These are phyloP conservation scores for Trinorchestia longiramus DNA, from an alignment of 1,140 invertebrate genomes.

Conservation along the genomic window DNA sequence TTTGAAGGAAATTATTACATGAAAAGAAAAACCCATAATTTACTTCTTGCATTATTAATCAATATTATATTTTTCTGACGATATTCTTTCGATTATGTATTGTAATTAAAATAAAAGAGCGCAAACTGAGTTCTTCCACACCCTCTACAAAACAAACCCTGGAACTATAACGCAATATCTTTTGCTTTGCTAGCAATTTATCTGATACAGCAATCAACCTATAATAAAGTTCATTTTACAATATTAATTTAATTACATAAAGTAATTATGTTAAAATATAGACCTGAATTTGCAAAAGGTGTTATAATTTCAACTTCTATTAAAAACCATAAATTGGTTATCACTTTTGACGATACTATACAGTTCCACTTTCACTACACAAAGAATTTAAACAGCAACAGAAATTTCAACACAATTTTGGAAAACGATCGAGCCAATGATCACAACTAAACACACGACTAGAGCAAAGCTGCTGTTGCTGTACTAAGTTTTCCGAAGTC, in stretches of 20 bases:
- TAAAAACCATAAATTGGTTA: background rate
- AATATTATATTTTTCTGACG: background rate
- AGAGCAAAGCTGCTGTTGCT: background rate
- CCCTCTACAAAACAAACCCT: background rate
- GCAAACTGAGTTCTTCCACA: background rate
- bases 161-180: background rate
- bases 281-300: background rate
- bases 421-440: background rate
- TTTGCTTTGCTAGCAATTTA: background rate
- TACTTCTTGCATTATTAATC: background rate
- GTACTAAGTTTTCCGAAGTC: background rate
- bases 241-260: background rate
- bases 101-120: background rate
- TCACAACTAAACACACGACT: background rate
- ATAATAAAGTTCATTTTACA: background rate
- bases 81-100: background rate
- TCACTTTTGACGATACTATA: background rate
- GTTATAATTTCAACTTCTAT: background rate
- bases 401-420: background rate
- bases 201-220: background rate
- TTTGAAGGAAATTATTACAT: background rate
- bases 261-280: background rate
- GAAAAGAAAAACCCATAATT: background rate
- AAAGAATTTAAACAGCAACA: background rate
- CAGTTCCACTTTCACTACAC: no score